A percentile compares a stretch with the other conserved stretches of the same genome.
These are phyloP conservation scores for Prinia subflava DNA, from an alignment of 2,113 vertebrate genomes.

Conservation along the genomic window DNA sequence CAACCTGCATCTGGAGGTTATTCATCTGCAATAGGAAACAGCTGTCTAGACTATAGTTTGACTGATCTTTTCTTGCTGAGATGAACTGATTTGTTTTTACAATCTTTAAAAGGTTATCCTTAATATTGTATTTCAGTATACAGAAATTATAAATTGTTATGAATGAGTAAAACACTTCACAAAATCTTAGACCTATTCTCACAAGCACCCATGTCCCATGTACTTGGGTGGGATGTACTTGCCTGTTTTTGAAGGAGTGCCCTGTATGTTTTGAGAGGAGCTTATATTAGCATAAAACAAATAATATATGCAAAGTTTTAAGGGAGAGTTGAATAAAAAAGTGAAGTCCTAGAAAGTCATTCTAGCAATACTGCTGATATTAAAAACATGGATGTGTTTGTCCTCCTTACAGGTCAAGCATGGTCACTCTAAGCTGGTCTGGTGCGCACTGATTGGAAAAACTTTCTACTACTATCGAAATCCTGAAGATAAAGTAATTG, in stretches of 20 bases:
- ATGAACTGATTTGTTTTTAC: not conserved
- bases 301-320: not conserved
- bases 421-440: constrained; percentile 88
- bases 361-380: not conserved
- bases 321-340: not conserved
- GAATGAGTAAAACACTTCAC: not conserved
- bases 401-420: constrained; percentile 82
- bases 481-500: constrained; percentile 85
- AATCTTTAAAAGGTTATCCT: not conserved
- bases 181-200: not conserved
- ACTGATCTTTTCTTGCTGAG: not conserved
- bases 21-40: not conserved
- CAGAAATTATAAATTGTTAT: not conserved
- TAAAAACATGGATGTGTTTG: not conserved
- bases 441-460: constrained; percentile 84
- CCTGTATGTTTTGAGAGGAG: not conserved
- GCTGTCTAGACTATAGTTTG: not conserved
- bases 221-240: not conserved
- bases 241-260: not conserved
- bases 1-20: not conserved
- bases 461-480: constrained; percentile 86
- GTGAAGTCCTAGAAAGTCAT: not conserved
- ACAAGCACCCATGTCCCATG: not conserved
- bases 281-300: not conserved
- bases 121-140: not conserved